phyloP scores from a whole-genome alignment of 1,140 invertebrate species.

The Scaptomyza pallida region DNA sequence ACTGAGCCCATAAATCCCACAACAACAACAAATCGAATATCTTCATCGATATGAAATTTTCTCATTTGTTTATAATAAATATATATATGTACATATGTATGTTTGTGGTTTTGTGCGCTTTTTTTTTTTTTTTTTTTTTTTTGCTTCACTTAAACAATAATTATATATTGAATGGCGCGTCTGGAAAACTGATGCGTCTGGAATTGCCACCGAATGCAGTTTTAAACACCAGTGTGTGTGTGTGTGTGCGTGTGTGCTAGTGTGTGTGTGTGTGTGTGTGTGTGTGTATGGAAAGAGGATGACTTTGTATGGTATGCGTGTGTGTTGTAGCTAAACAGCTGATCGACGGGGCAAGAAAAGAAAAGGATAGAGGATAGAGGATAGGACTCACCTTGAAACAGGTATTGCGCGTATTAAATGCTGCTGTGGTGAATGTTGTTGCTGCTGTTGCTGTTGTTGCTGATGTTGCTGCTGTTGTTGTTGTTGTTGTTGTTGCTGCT shows the following conservation, averaged over 20 bases:
- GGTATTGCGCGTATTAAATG: conserved; percentile 82
- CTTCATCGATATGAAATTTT: neutral
- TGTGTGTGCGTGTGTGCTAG: neutral
- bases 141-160: conserved; percentile 20
- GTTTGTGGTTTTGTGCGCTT: no score
- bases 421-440: conserved; percentile 75
- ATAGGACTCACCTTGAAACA: conserved; percentile 80
- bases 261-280: conserved; percentile 1
- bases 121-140: no score
- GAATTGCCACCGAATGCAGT: conserved; percentile 7
- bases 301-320: conserved; percentile 10
- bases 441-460: conserved; percentile 43
- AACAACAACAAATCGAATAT: conserved; percentile 18
- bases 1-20: neutral
- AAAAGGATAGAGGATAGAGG: conserved; percentile 20
- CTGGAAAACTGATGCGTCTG: conserved; percentile 11
- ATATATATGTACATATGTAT: neutral
- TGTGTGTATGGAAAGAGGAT: conserved; percentile 8
- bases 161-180: conserved; percentile 13
- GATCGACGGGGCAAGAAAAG: conserved; percentile 14
- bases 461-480: conserved; percentile 50
- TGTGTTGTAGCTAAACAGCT: conserved; percentile 24
- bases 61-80: conserved; percentile 29
- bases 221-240: neutral
- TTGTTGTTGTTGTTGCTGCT: conserved; percentile 61